A percentile compares a stretch with the other conserved stretches of the same genome.
phyloP scores from a whole-genome alignment of 2,113 vertebrate species.

The Podarcis cretensis region DNA sequence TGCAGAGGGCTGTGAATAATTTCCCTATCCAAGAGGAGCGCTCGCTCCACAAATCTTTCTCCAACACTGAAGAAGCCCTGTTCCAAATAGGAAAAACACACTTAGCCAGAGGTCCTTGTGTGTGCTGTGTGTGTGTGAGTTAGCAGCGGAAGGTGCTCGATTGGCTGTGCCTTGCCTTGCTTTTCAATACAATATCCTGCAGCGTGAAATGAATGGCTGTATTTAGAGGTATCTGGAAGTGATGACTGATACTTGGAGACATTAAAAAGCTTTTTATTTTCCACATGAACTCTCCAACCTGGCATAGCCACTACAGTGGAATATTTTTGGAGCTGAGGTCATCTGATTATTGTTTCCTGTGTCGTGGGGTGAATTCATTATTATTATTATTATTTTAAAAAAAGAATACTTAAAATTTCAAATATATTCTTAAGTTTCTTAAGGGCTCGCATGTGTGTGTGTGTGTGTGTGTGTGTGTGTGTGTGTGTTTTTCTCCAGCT shows the following conservation, averaged over 20 bases:
- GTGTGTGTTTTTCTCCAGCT: conserved; percentile 16
- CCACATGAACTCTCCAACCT: conserved; percentile 76
- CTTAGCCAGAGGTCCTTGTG: conserved; percentile 64
- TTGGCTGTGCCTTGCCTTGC: conserved; percentile 66
- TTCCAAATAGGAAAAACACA: conserved; percentile 75
- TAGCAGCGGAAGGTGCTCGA: conserved; percentile 65
- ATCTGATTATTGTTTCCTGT: conserved; percentile 76
- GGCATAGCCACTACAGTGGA: conserved; percentile 67
- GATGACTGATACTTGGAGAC: conserved; percentile 74
- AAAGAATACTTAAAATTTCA: conserved; percentile 41
- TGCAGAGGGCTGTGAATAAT: conserved; percentile 58
- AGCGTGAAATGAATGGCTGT: conserved; percentile 71
- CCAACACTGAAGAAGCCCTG: conserved; percentile 62
- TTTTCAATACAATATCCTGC: conserved; percentile 74
- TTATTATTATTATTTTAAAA: conserved; percentile 40
- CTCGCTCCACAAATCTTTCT: conserved; percentile 24
- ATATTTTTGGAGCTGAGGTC: conserved; percentile 72
- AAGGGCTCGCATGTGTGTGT: neutral
- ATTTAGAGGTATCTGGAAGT: conserved; percentile 77
- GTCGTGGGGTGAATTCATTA: conserved; percentile 72
- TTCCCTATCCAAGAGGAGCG: conserved; percentile 30
- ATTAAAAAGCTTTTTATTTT: conserved; percentile 75
- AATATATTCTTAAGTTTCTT: conserved; percentile 54
- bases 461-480: neutral
- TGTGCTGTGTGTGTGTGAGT: conserved; percentile 55